Evolutionary conservation across 2,888 invertebrate genomes (phyloP), one percentile per base, ranked within the genome.

Genomic region (Athripsodes cinereus): DNA sequence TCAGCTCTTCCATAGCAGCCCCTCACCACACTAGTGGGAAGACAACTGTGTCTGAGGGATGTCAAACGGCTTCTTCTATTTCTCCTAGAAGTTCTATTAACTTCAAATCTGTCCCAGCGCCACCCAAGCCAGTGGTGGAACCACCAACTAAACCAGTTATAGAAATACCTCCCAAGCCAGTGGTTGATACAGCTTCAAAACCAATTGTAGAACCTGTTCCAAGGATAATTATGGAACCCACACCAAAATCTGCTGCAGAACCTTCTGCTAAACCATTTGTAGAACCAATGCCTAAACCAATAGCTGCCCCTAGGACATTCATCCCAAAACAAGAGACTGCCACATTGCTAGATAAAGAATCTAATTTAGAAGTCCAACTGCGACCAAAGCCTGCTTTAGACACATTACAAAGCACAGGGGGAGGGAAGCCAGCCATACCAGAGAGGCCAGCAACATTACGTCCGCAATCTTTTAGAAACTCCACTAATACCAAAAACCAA

Each of bases 401-500:
- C 55, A 50, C 56, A 6, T 50, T 53, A 11, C 69, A 69, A 66
- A 70, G 71, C 60, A 74, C 75, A 59, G 67, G 74, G 22, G 72
- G 74, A 26, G 76, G 81, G 69, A 92, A 92, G 72, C 92, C 92
- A 5, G 87, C 87, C 53, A 83, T 92, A 64, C 92, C 92, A 52
- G 90, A 90, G 71, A 80, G 92, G 57, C 91, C 91, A 52, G 84
- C 86, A 44, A 83, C 85, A 49, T 74, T 88, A 59, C 78, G 82
- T 19, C 80, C 82, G 65, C 83, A 81, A 57, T 78, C 75, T 69
- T 81, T 78, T 69, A 73, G 79, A 60, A 76, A 71, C 56, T 70
- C 73, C 53, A 48, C 20, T 22, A 40, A 35, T 18, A 72, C 76
- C 53, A 71, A 70, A 63, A 74, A 74, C 46, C 66, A 64, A 62